Base-by-base conservation (phyloP, 2,888 invertebrate genomes). In the Cryptocheilus praepositus region DNA sequence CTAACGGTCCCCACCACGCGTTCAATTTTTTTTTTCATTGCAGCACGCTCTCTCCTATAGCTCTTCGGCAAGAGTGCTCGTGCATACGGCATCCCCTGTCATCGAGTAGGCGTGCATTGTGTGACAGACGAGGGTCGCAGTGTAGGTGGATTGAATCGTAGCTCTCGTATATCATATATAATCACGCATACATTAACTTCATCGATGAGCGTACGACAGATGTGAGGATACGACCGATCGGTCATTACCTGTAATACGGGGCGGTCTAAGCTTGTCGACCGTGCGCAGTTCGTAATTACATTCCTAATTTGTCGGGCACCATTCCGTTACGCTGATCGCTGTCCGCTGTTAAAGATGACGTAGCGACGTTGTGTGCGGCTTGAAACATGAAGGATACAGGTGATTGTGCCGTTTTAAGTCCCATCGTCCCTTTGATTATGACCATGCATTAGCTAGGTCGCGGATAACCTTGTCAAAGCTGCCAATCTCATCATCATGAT, bases 271-370 rank as follows among this genome's bases (percentile, higher is more conserved):
- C 70, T 61, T 63, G 68, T 75, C 68, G 74, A 67, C 70, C 71
- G 53, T 68, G 67, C 64, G 62, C 64, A 57, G 61, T 25, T 65
- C 66, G 74, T 79, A 79, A 78, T 76, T 78, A 70, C 69, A 71
- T 79, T 70, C 64, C 64, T 70, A 74, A 78, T 79, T 78, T 76
- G 68, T 36, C 36, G 70, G 60, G 66, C 63, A 64, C 67, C 66
- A 66, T 68, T 65, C 73, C 63, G 64, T 49, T 60, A 63, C 65
- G 66, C 64, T 63, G 61, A 65, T 60, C 71, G 60, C 55, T 64
- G 65, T 67, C 36, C 8, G 64, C 72, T 66, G 61, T 76, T 76
- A 77, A 77, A 77, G 72, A 64, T 57, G 67, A 70, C 64, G 54
- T 22, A 19, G 58, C 53, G 54, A 7, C 4, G 36, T 36, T 7